Evolutionary conservation across 2,113 vertebrate species (phyloP).

Genomic region (Cettia cetti): DNA sequence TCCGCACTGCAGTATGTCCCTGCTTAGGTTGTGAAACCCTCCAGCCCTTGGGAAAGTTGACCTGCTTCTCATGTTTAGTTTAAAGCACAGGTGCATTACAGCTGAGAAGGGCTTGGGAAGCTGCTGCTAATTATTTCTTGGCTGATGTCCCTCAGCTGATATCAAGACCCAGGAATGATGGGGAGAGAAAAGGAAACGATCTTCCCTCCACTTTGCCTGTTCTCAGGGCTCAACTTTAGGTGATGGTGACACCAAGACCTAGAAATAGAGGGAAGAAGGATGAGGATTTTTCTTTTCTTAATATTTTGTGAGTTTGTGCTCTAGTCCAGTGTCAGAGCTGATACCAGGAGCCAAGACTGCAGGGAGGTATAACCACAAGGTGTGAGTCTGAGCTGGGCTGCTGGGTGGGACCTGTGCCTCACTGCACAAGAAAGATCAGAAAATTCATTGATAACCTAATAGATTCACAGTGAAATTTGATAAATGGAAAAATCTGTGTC

Average conservation of each 20-base stretch:
- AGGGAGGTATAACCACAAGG: not conserved
- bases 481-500: not conserved
- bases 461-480: not conserved
- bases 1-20: not conserved
- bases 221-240: not conserved
- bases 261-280: not conserved
- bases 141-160: not conserved
- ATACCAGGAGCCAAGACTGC: not conserved
- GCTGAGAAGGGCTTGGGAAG: not conserved
- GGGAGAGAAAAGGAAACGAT: not conserved
- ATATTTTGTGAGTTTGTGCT: not conserved
- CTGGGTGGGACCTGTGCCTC: not conserved
- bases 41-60: not conserved
- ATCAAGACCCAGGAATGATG: not conserved
- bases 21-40: not conserved
- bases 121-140: not conserved
- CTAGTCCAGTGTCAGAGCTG: not conserved
- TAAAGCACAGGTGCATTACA: not conserved
- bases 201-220: not conserved
- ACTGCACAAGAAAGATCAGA: not conserved
- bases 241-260: not conserved
- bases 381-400: not conserved
- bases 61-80: not conserved
- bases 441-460: not conserved
- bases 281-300: not conserved